These are phyloP conservation scores for Falco concolor DNA, from an alignment of 2,797 vertebrate genomes.

Conservation along the genomic window DNA sequence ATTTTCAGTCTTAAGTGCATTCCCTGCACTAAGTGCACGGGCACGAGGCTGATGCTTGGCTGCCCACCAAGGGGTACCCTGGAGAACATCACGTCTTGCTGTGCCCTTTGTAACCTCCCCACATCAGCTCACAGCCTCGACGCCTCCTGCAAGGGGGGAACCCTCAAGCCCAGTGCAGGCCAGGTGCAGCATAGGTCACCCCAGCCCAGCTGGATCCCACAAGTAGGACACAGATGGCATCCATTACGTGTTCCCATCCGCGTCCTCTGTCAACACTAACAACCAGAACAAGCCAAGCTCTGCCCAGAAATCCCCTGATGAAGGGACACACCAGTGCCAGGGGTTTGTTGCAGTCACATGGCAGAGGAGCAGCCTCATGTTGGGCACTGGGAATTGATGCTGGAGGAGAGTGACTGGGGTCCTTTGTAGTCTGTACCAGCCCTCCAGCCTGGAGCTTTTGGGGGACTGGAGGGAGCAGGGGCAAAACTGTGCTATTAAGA, in stretches of 20 bases:
- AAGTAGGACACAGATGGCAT: constrained; percentile 43
- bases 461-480: not conserved
- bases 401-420: not conserved
- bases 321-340: not conserved
- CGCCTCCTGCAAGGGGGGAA: not conserved
- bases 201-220: not conserved
- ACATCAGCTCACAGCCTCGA: not conserved
- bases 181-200: not conserved
- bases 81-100: not conserved
- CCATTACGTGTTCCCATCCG: not conserved
- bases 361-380: rapidly evolving
- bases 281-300: not conserved
- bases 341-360: not conserved
- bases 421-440: not conserved
- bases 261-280: not conserved
- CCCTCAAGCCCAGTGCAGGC: rapidly evolving
- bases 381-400: not conserved
- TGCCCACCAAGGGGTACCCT: not conserved
- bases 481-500: not conserved
- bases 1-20: not conserved
- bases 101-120: not conserved
- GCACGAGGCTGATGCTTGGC: not conserved
- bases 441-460: not conserved
- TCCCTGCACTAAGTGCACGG: not conserved
- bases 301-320: not conserved